phyloP scores from a whole-genome alignment of 2,113 vertebrate species.

The Antennarius striatus region DNA sequence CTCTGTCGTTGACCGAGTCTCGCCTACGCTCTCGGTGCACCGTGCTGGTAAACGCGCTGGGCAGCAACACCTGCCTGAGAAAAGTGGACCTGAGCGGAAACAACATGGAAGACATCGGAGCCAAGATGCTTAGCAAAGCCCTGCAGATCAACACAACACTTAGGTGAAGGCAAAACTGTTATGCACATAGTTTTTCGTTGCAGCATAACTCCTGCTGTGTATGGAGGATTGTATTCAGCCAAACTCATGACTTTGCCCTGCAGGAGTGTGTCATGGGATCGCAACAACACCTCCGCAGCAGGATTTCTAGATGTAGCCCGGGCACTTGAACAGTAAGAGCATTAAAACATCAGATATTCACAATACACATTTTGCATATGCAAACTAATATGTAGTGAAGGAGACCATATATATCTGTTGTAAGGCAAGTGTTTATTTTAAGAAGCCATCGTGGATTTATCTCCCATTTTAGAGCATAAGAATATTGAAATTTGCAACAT shows the following conservation, averaged over 20 bases:
- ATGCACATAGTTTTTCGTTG: not conserved
- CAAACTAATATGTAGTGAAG: not conserved
- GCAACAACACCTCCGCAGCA: slow-evolving; percentile 85
- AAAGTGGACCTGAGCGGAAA: slow-evolving; percentile 89
- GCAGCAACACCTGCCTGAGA: slow-evolving; percentile 87
- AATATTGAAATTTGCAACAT: slow-evolving; percentile 24
- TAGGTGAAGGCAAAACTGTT: slow-evolving; percentile 46
- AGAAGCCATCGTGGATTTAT: not conserved
- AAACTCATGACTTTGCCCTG: slow-evolving; percentile 30
- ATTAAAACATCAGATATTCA: not conserved
- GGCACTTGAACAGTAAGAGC: slow-evolving; percentile 87
- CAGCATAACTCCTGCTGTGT: not conserved
- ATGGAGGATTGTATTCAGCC: slow-evolving; percentile 22
- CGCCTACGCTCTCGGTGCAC: slow-evolving; percentile 85
- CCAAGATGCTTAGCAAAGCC: slow-evolving; percentile 92
- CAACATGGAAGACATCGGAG: slow-evolving; percentile 88
- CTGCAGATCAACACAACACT: slow-evolving; percentile 81
- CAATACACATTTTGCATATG: not conserved
- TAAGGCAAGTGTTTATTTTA: slow-evolving; percentile 2
- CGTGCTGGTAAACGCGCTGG: slow-evolving; percentile 87
- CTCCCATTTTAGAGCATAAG: slow-evolving; percentile 17
- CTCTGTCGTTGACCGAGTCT: slow-evolving; percentile 84
- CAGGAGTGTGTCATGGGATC: slow-evolving; percentile 90
- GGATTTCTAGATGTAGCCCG: slow-evolving; percentile 89
- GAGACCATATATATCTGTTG: not conserved